A percentile compares a stretch with the other conserved stretches of the same genome.
These are phyloP conservation scores for Harmothoe impar DNA, from an alignment of 2,888 invertebrate genomes.

Conservation along the genomic window DNA sequence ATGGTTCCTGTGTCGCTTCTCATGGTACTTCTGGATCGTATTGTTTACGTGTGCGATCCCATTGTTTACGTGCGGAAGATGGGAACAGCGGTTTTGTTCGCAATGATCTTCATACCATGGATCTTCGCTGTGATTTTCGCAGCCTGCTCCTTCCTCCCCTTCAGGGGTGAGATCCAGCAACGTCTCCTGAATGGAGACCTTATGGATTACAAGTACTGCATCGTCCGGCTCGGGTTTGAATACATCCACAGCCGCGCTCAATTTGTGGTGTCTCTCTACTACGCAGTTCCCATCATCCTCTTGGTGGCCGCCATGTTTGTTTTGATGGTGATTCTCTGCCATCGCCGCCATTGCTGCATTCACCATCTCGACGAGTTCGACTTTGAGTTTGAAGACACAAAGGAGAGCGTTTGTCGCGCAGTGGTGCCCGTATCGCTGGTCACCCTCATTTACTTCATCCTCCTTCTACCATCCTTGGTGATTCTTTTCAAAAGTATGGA, in stretches of 20 bases:
- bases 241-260: neutral
- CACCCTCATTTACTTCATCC: conserved; percentile 9
- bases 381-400: conserved; percentile 15
- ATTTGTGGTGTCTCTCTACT: conserved; percentile 16
- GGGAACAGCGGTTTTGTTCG: neutral
- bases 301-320: conserved; percentile 46
- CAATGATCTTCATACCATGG: conserved; percentile 56
- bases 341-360: conserved; percentile 38
- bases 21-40: conserved; percentile 7
- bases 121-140: neutral
- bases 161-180: conserved; percentile 17
- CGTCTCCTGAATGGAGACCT: neutral
- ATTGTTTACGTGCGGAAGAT: conserved; percentile 33
- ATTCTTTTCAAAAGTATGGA: neutral
- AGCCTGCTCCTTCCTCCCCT: conserved; percentile 4
- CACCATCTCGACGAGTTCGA: conserved; percentile 43
- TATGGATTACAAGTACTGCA: conserved; percentile 7
- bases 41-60: conserved; percentile 29
- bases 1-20: conserved; percentile 31
- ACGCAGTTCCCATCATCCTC: conserved; percentile 36
- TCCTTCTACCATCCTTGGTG: conserved; percentile 22
- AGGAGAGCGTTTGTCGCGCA: conserved; percentile 27
- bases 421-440: conserved; percentile 13
- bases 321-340: conserved; percentile 32
- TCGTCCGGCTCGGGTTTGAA: conserved; percentile 16